Evolutionary conservation across 2,797 vertebrate species (phyloP), one percentile per base, ranked within the genome.

Genomic region (Galaxias olidus): DNA sequence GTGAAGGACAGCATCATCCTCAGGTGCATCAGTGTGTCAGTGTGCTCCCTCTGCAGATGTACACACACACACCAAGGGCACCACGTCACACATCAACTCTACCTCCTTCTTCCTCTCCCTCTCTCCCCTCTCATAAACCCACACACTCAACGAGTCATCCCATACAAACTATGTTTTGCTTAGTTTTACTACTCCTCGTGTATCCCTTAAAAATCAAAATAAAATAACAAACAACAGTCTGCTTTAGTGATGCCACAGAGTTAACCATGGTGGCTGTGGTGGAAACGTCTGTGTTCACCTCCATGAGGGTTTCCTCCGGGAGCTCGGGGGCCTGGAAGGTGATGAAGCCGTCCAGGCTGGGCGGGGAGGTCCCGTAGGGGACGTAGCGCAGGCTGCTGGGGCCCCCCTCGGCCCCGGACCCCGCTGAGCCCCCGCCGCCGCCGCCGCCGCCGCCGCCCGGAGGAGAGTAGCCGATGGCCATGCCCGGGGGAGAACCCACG

Each of bases 281-380:
- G 6, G 12, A 62, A 15, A 64, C 7, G 4, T 19, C 40, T 11
- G 13, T 4, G 10, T 81, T 80, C 63, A 98, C 96, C 97, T 99
- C 97, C 96, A 98, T 98, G 63, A 99, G 91, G 0, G 96, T 99
- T 85, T 99, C 96, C 77, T 99, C 97, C 0, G 96, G 96, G 70
- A 99, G 92, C 86, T 99, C 97, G 0, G 96, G 97, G 52, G 96
- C 96, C 87, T 98, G 96, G 17, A 99, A 98, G 42, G 95, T 97
- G 85, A 98, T 94, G 78, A 99, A 97, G 9, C 96, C 96, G 59
- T 99, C 97, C 67, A 98, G 83, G 86, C 94, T 98, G 49, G 97
- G 96, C 42, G 97, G 95, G 0, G 96, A 99, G 50, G 95, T 94
- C 65, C 96, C 95, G n/a, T 98, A 98, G 45, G 96, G 93, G 84